Evolutionary conservation across 1,140 invertebrate genomes (phyloP), one percentile per base, ranked within the genome.

Genomic region (Eupeodes corollae): DNA sequence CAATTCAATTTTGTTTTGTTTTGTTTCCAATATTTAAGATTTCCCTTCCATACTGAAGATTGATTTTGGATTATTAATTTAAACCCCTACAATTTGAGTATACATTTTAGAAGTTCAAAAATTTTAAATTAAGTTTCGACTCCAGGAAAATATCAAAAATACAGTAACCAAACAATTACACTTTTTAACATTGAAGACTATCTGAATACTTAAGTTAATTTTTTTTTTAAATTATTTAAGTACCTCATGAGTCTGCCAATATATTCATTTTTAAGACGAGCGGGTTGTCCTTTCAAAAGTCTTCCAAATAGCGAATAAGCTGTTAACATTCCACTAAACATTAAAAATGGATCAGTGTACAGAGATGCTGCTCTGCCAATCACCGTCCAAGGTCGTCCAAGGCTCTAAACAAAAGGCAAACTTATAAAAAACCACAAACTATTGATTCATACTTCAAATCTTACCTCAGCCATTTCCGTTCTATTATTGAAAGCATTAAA

Each of bases 311-410:
- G 74, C 0, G 75, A 74, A 50, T 80, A 77, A 0, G 76, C 65
- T 0, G 79, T 79, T 19, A 82, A 57, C 40, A 82, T 70, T 13
- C 79, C 80, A 46, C 79, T 81, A 45, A 82, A 69, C 61, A 82
- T 76, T 47, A 82, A 73, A 53, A 82, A 82, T 5, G 77, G 76
- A 66, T 82, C 80, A 1, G 80, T 82, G 48, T 82, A 81, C 0
- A 82, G 63, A 52, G 77, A 80, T 0, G 79, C 78, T 0, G 77
- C 76, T 46, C 80, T 68, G 38, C 75, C 76, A 46, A 81, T 70
- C 1, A 79, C 76, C 1, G 79, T 79, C 77, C 77, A 80, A 0
- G 75, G 70, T 56, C 72, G 70, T 0, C 76, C 77, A 40, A 81
- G 57, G 47, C 67, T 70, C 76, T 78, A 41, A 2, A 47, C 44